phyloP scores from a whole-genome alignment of 2,113 vertebrate genomes.

The Gorsachius goisagi region DNA sequence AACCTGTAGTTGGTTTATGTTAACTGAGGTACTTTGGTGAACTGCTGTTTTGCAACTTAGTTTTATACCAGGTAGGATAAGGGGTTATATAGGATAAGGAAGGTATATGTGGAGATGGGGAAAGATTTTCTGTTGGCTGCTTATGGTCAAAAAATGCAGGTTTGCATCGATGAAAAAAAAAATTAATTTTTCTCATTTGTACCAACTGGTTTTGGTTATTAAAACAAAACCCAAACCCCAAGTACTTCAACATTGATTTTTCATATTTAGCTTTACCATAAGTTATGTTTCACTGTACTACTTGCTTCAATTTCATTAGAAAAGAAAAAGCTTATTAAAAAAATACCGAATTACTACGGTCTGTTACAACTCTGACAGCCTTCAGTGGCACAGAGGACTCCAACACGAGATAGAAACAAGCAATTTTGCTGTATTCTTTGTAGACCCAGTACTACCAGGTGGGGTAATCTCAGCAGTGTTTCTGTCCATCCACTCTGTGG shows the following conservation, averaged over 20 bases:
- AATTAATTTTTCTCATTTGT: neutral
- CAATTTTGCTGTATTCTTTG: slow-evolving; percentile 72
- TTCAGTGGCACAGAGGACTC: slow-evolving; percentile 69
- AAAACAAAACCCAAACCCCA: neutral
- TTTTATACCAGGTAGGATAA: neutral
- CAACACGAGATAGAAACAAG: slow-evolving; percentile 11
- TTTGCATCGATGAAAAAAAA: neutral
- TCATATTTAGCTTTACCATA: neutral
- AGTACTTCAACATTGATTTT: neutral
- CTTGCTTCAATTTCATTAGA: neutral
- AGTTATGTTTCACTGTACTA: neutral
- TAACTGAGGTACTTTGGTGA: neutral
- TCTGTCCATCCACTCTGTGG: slow-evolving; percentile 58
- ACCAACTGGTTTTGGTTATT: neutral
- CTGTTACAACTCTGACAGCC: neutral
- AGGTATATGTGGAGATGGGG: neutral
- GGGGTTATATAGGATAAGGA: neutral
- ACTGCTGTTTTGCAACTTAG: neutral
- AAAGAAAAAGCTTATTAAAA: neutral
- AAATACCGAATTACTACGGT: neutral
- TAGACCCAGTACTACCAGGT: slow-evolving; percentile 66
- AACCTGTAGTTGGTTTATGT: neutral
- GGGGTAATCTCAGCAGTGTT: slow-evolving; percentile 64
- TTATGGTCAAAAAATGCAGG: neutral
- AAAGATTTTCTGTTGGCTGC: neutral